Evolutionary conservation across 2,888 invertebrate species (phyloP), one percentile per base, ranked within the genome.

Genomic region (Aethes cnicana): DNA sequence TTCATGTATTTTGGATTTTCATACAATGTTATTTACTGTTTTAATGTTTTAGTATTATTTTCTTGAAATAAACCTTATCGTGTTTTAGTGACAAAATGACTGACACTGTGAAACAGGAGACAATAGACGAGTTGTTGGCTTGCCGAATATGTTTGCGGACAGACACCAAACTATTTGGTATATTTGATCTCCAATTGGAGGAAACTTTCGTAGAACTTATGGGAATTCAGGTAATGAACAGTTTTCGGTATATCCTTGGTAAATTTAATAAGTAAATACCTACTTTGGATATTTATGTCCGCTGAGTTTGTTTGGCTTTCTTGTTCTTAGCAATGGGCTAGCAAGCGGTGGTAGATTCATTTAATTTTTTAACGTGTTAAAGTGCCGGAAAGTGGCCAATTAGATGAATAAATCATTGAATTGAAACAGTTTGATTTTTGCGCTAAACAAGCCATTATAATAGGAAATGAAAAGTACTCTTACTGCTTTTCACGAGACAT

Each of bases 61-160:
- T 2, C 21, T 30, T 37, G 0, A 36, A 5, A 44, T 11, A 30
- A 37, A 37, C 28, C 30, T 44, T 12, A 2, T 43, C 35, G 17
- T 9, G 43, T 50, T 50, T 44, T 9, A 44, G 21, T 43, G 17
- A 44, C 23, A 37, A 50, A 28, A 52, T 52, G 52, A 11, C 44
- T 12, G 18, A n/a, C n/a, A n/a, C 25, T 9, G 37, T 52, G 16
- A 52, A 52, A 26, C 6, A 20, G 32, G 49, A 49, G 42, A 6
- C 4, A 2, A n/a, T 26, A n/a, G 49, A 17, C 9, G 30, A 33
- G 2, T 12, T 52, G 39, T 9, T 46, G 9, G 52, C 44, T 1
- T 52, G 52, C 11, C 46, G 52, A 11, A 16, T 44, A n/a, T 52
- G 52, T 5, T 30, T 52, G 9, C 30, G 37, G 0, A 52, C 46